Conservation (phyloP, 2,113 vertebrate genomes). For the Aspidoscelis tigris region DNA sequence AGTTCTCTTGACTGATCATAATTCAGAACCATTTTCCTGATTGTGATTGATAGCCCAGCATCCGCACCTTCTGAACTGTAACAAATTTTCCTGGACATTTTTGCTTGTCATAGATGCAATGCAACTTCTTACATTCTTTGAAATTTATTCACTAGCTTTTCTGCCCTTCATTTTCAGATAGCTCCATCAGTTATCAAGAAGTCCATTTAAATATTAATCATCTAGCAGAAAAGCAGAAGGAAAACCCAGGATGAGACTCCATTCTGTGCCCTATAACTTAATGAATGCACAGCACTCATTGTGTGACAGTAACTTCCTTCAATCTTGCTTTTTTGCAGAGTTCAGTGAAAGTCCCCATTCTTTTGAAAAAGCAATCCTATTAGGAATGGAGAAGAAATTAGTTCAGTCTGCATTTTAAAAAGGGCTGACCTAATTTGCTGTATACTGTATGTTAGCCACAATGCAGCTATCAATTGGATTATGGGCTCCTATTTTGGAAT, state of each 20-base stretch:
- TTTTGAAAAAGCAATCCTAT: neutral
- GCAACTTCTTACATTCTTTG: neutral
- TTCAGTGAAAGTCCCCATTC: neutral
- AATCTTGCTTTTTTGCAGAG: neutral
- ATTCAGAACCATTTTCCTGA: neutral
- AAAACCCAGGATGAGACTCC: neutral
- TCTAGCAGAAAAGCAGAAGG: neutral
- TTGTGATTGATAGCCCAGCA: constrained; percentile 12
- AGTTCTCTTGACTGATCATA: neutral
- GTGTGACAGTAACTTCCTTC: neutral
- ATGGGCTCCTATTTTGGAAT: neutral
- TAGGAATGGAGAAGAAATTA: neutral
- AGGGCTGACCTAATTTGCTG: neutral
- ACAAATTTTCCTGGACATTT: neutral
- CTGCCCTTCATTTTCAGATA: neutral
- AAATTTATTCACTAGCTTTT: constrained; percentile 16
- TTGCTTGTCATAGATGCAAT: neutral
- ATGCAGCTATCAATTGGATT: neutral
- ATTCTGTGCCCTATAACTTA: neutral
- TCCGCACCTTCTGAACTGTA: neutral
- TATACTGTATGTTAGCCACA: neutral
- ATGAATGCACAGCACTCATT: neutral
- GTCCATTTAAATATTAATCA: neutral
- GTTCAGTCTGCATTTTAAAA: neutral
- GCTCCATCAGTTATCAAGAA: neutral